A percentile compares a stretch with the other conserved stretches of the same genome.
Evolutionary conservation across 2,113 vertebrate genomes (phyloP).

Genomic region (Tragelaphus scriptus): DNA sequence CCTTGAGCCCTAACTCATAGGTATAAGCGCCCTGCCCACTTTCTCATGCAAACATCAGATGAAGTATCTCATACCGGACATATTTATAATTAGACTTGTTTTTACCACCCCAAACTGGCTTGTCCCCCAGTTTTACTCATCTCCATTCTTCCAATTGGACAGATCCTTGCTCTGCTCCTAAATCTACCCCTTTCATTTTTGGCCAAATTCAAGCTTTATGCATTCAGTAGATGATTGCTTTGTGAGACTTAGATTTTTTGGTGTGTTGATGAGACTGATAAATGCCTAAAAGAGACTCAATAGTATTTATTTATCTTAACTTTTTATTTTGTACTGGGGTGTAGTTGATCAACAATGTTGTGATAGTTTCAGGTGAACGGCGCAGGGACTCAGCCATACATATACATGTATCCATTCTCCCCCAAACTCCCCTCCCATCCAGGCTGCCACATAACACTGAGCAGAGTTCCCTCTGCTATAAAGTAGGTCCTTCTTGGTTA

Average conservation of each 20-base stretch:
- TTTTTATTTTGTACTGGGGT: background rate
- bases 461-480: background rate
- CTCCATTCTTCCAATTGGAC: background rate
- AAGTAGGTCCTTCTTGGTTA: background rate
- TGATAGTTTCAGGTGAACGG: background rate
- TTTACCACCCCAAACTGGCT: background rate
- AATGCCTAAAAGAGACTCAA: background rate
- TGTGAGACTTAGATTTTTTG: constrained; percentile 12
- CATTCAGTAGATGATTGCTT: background rate
- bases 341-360: background rate
- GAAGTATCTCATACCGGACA: background rate
- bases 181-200: background rate
- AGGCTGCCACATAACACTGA: background rate
- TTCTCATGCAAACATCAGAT: background rate
- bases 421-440: background rate
- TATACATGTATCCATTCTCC: background rate
- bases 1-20: background rate
- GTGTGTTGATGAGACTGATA: background rate
- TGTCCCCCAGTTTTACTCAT: background rate
- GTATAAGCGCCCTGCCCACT: background rate
- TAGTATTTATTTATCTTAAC: background rate
- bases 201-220: background rate
- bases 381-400: background rate
- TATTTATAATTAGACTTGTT: background rate
- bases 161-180: background rate